Conservation (phyloP, 2,797 vertebrate species). For the Sebastes reedi region DNA sequence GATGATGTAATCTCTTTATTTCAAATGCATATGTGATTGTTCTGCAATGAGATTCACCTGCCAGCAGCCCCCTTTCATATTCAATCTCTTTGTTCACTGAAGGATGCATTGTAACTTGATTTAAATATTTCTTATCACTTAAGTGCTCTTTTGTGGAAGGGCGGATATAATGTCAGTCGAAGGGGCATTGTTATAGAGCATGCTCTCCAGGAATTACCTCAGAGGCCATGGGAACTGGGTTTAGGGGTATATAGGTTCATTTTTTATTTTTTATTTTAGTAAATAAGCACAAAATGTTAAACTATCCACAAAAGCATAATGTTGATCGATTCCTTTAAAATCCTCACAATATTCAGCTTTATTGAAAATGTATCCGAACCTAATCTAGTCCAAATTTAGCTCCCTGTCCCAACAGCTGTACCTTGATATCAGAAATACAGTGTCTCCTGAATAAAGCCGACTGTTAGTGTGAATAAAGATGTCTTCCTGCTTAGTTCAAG, state of each 20-base stretch:
- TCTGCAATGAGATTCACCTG: neutral
- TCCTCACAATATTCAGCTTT: neutral
- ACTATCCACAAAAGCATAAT: neutral
- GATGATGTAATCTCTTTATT: constrained; percentile 56
- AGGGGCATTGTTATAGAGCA: neutral
- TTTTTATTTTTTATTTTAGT: neutral
- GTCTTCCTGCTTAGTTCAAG: neutral
- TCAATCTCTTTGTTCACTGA: neutral
- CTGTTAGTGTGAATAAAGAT: neutral
- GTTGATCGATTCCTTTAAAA: neutral
- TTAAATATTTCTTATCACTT: neutral
- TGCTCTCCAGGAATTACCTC: neutral
- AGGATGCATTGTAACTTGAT: neutral
- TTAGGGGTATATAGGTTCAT: neutral
- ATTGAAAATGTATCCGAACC: neutral
- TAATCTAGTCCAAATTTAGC: neutral
- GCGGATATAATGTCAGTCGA: neutral
- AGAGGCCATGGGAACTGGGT: neutral
- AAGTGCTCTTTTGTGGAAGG: neutral
- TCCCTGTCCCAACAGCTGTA: neutral
- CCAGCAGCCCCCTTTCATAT: neutral
- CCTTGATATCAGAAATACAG: too few species aligned
- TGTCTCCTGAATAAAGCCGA: neutral
- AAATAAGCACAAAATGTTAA: neutral
- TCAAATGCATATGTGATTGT: neutral